Percentiles rank a stretch among this genome's conserved stretches.
Conservation (phyloP, 2,113 vertebrate genomes). For the Ardeotis arabs region DNA sequence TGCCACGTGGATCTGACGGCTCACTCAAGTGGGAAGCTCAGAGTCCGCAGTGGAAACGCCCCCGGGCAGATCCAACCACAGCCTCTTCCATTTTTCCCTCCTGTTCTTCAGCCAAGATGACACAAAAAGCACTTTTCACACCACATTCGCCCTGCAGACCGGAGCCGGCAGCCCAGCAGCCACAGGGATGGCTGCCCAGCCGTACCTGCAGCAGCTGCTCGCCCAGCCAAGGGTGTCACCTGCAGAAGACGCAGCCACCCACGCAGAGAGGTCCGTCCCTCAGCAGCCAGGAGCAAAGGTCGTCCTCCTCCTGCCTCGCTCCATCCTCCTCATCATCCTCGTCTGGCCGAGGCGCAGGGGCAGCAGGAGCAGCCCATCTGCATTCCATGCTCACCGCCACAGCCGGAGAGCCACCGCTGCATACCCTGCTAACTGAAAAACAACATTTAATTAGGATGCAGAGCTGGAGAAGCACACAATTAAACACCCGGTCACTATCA, state of each 20-base stretch:
- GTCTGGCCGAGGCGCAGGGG: accelerated
- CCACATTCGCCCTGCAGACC: accelerated
- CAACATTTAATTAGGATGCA: slow-evolving; percentile 42
- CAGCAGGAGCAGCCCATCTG: background rate
- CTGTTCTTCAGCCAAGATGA: background rate
- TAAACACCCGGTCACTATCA: slow-evolving; percentile 21
- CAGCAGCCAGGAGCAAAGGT: background rate
- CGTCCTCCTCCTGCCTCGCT: background rate
- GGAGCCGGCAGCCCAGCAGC: background rate
- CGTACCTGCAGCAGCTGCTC: accelerated
- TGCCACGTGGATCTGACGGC: accelerated
- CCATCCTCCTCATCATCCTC: background rate
- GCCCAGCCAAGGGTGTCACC: background rate
- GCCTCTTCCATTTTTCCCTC: background rate
- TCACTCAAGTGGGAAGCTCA: background rate
- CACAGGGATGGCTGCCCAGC: background rate
- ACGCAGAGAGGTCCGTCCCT: accelerated
- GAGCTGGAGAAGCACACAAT: slow-evolving; percentile 42
- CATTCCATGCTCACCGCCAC: background rate
- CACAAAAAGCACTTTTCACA: background rate
- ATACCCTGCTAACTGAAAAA: slow-evolving; percentile 21
- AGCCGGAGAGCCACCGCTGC: background rate
- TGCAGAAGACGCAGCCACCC: background rate
- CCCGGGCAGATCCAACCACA: background rate
- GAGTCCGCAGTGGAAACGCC: background rate